Percentiles rank a stretch among this genome's conserved stretches.
Evolutionary conservation across 2,888 invertebrate species (phyloP).

Genomic region (Tetragnatha montana): DNA sequence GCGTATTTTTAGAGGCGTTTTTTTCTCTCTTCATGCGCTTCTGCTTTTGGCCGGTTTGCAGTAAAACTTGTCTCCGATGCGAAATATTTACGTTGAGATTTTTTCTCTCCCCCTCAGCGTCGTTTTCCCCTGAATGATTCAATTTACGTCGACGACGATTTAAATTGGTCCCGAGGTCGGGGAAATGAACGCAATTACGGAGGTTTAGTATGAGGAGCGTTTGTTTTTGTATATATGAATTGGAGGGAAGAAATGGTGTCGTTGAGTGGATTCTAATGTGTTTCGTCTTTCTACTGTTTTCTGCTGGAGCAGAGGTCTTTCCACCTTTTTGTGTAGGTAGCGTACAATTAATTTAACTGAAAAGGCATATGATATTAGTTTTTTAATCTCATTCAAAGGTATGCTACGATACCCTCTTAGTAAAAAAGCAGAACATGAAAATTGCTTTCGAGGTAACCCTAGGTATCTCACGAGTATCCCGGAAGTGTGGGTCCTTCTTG

Average conservation of each 20-base stretch:
- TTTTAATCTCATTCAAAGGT: no score
- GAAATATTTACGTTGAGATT: slow-evolving; percentile 20
- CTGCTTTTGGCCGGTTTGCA: slow-evolving; percentile 6
- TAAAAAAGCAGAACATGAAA: background rate
- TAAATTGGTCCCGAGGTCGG: slow-evolving; percentile 6
- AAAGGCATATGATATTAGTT: no score
- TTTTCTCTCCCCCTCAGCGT: background rate
- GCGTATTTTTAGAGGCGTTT: slow-evolving; percentile 42
- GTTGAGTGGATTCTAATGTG: background rate
- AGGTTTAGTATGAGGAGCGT: background rate
- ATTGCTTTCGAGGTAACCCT: background rate
- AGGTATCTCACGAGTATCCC: no score
- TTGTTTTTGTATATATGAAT: no score
- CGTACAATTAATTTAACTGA: no score
- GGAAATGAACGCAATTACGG: background rate
- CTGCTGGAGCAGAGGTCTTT: no score
- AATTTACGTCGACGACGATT: slow-evolving; percentile 15
- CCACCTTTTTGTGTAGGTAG: no score
- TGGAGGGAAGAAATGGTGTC: no score
- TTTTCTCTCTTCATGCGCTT: background rate
- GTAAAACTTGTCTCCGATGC: slow-evolving; percentile 15
- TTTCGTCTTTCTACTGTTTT: background rate
- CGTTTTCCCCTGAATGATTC: slow-evolving; percentile 8
- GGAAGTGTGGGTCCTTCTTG: no score
- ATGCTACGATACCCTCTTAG: background rate